Evolutionary conservation across 2,888 invertebrate genomes (phyloP), one percentile per base, ranked within the genome.

Genomic region (Microctonus brassicae): DNA sequence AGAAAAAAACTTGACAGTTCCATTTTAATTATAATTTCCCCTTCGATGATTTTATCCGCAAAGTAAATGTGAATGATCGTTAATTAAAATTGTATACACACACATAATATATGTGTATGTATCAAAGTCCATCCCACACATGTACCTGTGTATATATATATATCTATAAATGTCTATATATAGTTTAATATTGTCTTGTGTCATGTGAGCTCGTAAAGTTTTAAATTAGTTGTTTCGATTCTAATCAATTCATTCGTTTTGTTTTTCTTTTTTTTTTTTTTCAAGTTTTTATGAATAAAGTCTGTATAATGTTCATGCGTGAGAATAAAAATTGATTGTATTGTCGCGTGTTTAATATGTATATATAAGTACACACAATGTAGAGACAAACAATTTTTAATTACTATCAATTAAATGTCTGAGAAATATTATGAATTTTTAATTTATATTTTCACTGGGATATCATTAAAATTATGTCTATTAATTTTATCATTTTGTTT

Each of bases 1-100:
- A n/a, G n/a, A 29, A 60, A 47, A 67, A 52, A 66, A 52, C 52
- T 55, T 72, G 57, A 26, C 5, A 55, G 13, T 55, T 55, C 26
- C 11, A 55, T 24, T 26, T 13, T 29, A 1, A 55, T 26, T 26
- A 55, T 26, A 55, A 47, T 47, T 47, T 47, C 1, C 20, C 17
- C 7, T 6, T 17, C 17, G 17, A 17, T 7, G 17, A 47, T 47
- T 47, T 11, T 3, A 39, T 1, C 39, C 4, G 9, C 6, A 2
- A n/a, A 39, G 1, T 39, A 39, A 39, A 39, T n/a, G 13, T 13
- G 13, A 39, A 39, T 39, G 39, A 39, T 39, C 13, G 39, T 39
- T 39, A 39, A 39, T 39, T 39, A 39, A 39, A 39, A 39, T 39
- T 39, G 4, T 13, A 39, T 39, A n/a, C 39, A 39, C n/a, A n/a